Base-by-base conservation (phyloP, 2,797 vertebrate species). In the Leptatherina wallacei region DNA sequence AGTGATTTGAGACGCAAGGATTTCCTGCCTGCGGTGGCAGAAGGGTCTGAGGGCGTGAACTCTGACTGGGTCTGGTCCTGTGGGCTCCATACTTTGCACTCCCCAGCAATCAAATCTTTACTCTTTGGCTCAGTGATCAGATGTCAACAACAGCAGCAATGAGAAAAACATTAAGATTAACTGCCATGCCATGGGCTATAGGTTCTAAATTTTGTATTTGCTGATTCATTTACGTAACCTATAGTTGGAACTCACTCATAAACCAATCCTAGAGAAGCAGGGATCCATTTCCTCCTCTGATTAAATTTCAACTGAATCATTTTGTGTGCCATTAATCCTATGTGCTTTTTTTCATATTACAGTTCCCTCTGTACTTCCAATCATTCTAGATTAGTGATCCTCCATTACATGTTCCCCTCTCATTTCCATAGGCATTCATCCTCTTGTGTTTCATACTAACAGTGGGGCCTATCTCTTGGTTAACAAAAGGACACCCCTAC, bases 351-450 rank as follows among this genome's bases (percentile, higher is more conserved):
- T 83, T 77, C 44, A 58, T 56, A 74, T 82, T 66, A 64, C 44
- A 2, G 0, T 70, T 82, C 66, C 65, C 70, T 77, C 71, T 79
- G 65, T 75, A 85, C 54, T 65, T 88, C 75, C 75, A 85, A 72
- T 89, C 84, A 82, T 78, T 78, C 66, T 36, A 86, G 83, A 90
- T 90, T 87, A 91, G 81, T 40, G 7, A 55, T 75, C 77, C 73
- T 70, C 82, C 79, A 78, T 89, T 85, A 77, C 79, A 75, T 59
- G 56, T 68, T 73, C 83, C 51, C 22, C 38, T 79, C 83, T 86
- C 72, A 83, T 88, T 89, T 89, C 73, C 70, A 88, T 84, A 72
- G 65, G 65, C 81, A 77, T 89, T 85, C 66, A 84, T 86, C 73
- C 61, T 75, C 69, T 73, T 32, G 22, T 59, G 68, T 84, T 77